A percentile compares a stretch with the other conserved stretches of the same genome.
phyloP scores from a whole-genome alignment of 2,888 invertebrate species.

The Chironomus tentans region DNA sequence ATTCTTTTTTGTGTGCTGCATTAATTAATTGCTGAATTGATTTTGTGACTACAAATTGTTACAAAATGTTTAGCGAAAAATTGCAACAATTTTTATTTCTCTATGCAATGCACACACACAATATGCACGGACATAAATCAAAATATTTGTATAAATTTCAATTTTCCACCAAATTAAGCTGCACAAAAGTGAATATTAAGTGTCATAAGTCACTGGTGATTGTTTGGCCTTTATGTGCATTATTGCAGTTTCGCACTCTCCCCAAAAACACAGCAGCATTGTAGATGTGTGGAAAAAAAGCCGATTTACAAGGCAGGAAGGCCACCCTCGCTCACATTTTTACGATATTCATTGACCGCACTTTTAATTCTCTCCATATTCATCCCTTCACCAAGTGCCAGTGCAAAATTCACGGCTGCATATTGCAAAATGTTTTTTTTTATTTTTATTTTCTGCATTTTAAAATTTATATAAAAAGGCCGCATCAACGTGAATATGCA shows the following conservation, averaged over 20 bases:
- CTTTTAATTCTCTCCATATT: neutral
- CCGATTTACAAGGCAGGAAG: neutral
- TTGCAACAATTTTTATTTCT: no score
- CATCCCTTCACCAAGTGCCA: neutral
- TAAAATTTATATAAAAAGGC: no score
- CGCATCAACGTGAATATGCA: no score
- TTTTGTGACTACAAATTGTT: neutral
- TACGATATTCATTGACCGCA: neutral
- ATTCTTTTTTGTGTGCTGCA: neutral
- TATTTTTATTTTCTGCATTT: neutral
- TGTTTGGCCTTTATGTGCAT: neutral
- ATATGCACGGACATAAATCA: neutral
- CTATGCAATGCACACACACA: neutral
- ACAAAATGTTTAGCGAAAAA: no score
- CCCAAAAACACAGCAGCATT: no score
- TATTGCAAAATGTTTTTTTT: neutral
- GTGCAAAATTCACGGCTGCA: neutral
- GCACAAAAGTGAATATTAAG: neutral
- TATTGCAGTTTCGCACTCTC: neutral
- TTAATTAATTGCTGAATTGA: constrained; percentile 8
- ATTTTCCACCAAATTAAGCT: constrained; percentile 8
- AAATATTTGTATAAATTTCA: neutral
- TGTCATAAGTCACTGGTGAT: constrained; percentile 1
- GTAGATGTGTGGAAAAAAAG: no score
- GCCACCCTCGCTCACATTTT: neutral